Evolutionary conservation across 2,888 invertebrate genomes (phyloP).

Genomic region (Rhabditoides inermis): DNA sequence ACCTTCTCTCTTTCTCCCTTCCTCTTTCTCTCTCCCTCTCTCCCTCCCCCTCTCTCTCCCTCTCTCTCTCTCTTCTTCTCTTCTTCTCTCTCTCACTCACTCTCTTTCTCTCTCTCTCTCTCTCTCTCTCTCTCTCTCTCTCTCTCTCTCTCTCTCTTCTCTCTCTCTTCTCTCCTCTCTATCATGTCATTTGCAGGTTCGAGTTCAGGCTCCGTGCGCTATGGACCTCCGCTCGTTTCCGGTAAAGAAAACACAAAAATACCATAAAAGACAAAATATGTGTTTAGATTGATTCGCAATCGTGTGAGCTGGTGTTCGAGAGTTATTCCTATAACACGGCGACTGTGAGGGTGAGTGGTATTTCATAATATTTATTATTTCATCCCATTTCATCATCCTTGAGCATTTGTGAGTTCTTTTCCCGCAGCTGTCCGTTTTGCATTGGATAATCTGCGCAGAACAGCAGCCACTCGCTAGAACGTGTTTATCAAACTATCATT

Average conservation of each 20-base stretch:
- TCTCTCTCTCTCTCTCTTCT: background rate
- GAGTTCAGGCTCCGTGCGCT: constrained; percentile 44
- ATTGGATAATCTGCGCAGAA: too few relatives aligned
- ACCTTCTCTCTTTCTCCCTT: background rate
- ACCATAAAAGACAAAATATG: too few relatives aligned
- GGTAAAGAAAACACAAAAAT: background rate
- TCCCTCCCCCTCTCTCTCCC: background rate
- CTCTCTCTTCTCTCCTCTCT: too few relatives aligned
- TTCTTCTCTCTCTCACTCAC: background rate
- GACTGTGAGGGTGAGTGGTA: constrained; percentile 28
- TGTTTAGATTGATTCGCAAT: too few relatives aligned
- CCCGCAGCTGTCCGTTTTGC: too few relatives aligned
- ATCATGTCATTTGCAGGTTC: constrained; percentile 37
- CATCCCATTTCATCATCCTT: too few relatives aligned
- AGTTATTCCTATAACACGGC: constrained; percentile 49
- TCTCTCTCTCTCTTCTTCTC: background rate
- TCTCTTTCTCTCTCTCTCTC: background rate
- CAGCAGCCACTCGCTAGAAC: too few relatives aligned
- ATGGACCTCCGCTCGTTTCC: constrained; percentile 44
- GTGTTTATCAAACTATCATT: too few relatives aligned
- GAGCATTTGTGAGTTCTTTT: too few relatives aligned
- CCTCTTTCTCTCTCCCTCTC: background rate
- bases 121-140: background rate
- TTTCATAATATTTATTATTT: too few relatives aligned
- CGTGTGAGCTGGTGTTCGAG: constrained; percentile 24